phyloP scores from a whole-genome alignment of 2,888 invertebrate species.

The Eurytoma adleriae region DNA sequence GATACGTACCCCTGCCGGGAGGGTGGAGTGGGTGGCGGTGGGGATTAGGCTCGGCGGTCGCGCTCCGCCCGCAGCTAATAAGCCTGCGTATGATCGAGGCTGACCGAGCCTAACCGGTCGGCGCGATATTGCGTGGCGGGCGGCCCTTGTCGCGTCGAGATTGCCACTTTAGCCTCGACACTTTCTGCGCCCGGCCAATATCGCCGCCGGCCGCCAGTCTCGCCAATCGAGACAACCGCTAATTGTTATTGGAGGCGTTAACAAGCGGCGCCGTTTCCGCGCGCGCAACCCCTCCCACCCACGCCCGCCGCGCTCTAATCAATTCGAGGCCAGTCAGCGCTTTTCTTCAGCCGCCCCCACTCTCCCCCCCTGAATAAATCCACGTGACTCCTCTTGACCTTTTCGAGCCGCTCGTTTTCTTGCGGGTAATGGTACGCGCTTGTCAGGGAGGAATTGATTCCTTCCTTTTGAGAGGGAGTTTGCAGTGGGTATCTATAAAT shows the following conservation, averaged over 20 bases:
- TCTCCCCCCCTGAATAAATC: background rate
- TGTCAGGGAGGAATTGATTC: too few relatives aligned
- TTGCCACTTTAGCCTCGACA: slow-evolving; percentile 16
- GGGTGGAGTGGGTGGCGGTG: too few relatives aligned
- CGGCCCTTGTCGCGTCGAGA: background rate
- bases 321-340: slow-evolving; percentile 58
- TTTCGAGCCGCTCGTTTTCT: background rate
- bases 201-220: background rate
- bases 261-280: slow-evolving; percentile 57
- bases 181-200: background rate
- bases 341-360: background rate
- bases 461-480: too few relatives aligned
- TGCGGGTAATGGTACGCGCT: too few relatives aligned
- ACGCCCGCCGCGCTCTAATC: slow-evolving; percentile 20
- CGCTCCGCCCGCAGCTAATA: too few relatives aligned
- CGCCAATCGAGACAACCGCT: background rate
- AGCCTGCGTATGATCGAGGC: too few relatives aligned
- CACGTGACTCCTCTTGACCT: background rate
- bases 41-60: too few relatives aligned
- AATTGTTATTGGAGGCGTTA: slow-evolving; percentile 41
- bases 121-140: too few relatives aligned
- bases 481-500: too few relatives aligned
- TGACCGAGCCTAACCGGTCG: too few relatives aligned
- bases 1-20: too few relatives aligned
- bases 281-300: background rate